Base-by-base conservation (phyloP, 2,888 invertebrate species). In the Ochropleura plecta region DNA sequence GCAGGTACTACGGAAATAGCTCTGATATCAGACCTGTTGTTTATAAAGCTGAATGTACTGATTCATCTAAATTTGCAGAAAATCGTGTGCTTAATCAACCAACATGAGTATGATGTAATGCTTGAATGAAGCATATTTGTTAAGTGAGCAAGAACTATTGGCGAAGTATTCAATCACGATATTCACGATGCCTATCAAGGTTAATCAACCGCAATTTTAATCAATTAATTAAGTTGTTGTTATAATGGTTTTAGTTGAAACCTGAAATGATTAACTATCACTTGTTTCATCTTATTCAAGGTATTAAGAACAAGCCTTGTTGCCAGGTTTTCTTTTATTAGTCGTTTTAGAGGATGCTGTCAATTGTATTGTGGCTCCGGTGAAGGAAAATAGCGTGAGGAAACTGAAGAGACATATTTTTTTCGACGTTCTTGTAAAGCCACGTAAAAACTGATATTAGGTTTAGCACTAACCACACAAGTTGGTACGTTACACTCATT, bases 21-120 rank as follows among this genome's bases (percentile, higher is more conserved):
- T 83, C 44, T 68, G 67, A 62, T 70, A 73, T 71, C 70, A 83
- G 79, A 70, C 49, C 75, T 48, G 57, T 18, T 67, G 73, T 69
- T 76, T 71, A 68, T 55, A 69, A 51, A 73, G 68, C n/a, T 71
- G 74, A 71, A 68, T 73, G 68, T 49, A 46, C 69, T 83, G 73
- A 82, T 79, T 83, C 82, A 83, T 82, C 64, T 62, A 18, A 69
- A 71, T 71, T 49, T 42, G 57, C 57, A 44, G 68, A 12, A 53
- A 55, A 78, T 49, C 59, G 63, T 59, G 55, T 20, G 65, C 55
- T 53, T 75, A 57, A 62, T 81, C 55, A 77, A 40, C 55, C 49
- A n/a, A 8, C 42, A 66, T 57, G 30, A 30, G 30, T 59, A 73
- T 68, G 70, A 70, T 55, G n/a, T 70, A 78, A 78, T 63, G 40